These are phyloP conservation scores for Cataglyphis rosenhaueri DNA, from an alignment of 2,888 invertebrate genomes.

Conservation along the genomic window DNA sequence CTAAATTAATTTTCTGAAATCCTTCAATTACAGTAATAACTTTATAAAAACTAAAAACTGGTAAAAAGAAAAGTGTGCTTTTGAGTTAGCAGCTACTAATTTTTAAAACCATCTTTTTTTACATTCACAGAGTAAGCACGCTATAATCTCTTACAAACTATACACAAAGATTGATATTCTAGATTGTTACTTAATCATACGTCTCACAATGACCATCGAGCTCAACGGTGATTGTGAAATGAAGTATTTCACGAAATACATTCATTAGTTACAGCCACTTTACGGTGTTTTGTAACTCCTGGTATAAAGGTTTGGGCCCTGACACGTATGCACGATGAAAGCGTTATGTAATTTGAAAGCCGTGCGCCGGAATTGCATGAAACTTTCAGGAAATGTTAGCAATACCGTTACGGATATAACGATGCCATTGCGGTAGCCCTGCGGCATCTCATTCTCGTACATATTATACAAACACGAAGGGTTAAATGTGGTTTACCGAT, in stretches of 20 bases:
- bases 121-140: neutral
- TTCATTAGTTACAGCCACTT: slow-evolving; percentile 8
- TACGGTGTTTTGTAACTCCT: slow-evolving; percentile 11
- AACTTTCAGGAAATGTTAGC: slow-evolving; percentile 54
- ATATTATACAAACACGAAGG: slow-evolving; percentile 48
- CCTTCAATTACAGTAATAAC: neutral
- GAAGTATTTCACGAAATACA: slow-evolving; percentile 1
- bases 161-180: neutral
- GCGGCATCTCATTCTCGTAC: slow-evolving; percentile 43
- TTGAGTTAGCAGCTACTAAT: neutral
- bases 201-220: neutral
- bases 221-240: neutral
- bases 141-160: neutral
- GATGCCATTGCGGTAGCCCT: slow-evolving; percentile 50
- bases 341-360: slow-evolving; percentile 52
- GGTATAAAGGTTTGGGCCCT: slow-evolving; percentile 23
- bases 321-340: slow-evolving; percentile 41
- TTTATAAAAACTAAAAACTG: neutral
- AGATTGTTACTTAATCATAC: slow-evolving; percentile 3
- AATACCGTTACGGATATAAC: slow-evolving; percentile 56
- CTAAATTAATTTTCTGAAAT: slow-evolving; percentile 1
- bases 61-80: neutral
- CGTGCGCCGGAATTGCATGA: slow-evolving; percentile 52
- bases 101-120: neutral
- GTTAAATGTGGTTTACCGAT: slow-evolving; percentile 51